phyloP scores from a whole-genome alignment of 2,113 vertebrate species.

The Bettongia penicillata region DNA sequence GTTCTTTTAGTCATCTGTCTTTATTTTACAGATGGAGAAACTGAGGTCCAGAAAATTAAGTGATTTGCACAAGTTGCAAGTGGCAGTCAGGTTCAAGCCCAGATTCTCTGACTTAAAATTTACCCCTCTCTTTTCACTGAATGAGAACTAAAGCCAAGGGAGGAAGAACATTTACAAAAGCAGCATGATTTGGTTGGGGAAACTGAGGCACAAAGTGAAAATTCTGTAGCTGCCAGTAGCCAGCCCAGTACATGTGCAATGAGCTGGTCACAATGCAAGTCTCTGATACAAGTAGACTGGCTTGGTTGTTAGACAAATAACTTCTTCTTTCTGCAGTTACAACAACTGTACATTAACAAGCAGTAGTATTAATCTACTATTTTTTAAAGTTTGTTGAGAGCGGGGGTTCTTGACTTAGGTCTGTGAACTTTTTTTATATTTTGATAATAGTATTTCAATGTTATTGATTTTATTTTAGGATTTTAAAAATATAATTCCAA shows the following conservation, averaged over 20 bases:
- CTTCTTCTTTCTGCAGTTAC: neutral
- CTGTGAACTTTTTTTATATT: neutral
- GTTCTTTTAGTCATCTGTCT: neutral
- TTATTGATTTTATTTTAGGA: neutral
- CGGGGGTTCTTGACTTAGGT: neutral
- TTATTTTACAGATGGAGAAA: neutral
- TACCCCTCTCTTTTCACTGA: neutral
- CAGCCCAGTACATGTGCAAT: neutral
- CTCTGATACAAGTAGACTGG: neutral
- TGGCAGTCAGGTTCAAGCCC: neutral
- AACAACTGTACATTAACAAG: neutral
- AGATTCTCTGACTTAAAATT: neutral
- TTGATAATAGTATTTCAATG: neutral
- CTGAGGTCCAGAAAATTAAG: neutral
- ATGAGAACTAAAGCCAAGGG: neutral
- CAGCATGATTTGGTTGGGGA: neutral
- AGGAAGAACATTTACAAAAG: neutral
- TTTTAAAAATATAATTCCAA: neutral
- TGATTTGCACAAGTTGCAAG: neutral
- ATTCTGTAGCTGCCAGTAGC: neutral
- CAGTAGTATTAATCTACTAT: neutral
- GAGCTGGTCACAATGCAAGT: neutral
- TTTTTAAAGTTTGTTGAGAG: neutral
- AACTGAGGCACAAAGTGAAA: neutral
- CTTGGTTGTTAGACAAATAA: neutral